These are phyloP conservation scores for Pheosia gnoma DNA, from an alignment of 2,888 invertebrate species.

Conservation along the genomic window DNA sequence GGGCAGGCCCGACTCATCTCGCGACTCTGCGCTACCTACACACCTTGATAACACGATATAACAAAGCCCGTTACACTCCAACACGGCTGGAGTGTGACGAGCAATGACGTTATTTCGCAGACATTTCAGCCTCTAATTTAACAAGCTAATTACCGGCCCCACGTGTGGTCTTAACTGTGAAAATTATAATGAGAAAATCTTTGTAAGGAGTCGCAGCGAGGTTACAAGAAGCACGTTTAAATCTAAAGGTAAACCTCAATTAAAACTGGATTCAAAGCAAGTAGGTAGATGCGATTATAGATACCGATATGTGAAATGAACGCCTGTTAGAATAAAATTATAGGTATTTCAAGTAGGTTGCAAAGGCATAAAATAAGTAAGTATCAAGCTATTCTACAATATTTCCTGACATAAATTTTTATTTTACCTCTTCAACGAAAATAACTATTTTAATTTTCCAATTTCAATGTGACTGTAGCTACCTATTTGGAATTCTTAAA, in stretches of 20 bases:
- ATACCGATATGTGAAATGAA: too few species aligned
- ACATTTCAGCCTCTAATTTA: neutral
- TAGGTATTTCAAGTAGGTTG: neutral
- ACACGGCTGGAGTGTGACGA: neutral
- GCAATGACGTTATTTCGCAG: neutral
- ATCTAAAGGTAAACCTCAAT: neutral
- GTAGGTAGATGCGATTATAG: too few species aligned
- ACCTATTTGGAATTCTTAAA: slow-evolving; percentile 23
- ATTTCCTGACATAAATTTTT: neutral
- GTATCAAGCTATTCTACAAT: neutral
- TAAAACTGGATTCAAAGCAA: too few species aligned
- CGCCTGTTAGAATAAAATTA: too few species aligned
- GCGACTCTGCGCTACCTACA: slow-evolving; percentile 12
- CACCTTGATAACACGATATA: slow-evolving; percentile 6
- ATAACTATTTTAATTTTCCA: slow-evolving; percentile 11
- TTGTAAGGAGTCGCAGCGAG: neutral
- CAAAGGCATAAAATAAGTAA: neutral
- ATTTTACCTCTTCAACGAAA: slow-evolving; percentile 17
- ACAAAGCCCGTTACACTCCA: neutral
- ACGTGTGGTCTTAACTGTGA: neutral
- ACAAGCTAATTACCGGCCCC: neutral
- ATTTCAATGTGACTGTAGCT: slow-evolving; percentile 13
- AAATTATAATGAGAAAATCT: slow-evolving; percentile 1
- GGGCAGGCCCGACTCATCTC: slow-evolving; percentile 40
- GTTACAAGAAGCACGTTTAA: neutral